Evolutionary conservation across 2,888 invertebrate species (phyloP).

Genomic region (Bhutanitis thaidina): DNA sequence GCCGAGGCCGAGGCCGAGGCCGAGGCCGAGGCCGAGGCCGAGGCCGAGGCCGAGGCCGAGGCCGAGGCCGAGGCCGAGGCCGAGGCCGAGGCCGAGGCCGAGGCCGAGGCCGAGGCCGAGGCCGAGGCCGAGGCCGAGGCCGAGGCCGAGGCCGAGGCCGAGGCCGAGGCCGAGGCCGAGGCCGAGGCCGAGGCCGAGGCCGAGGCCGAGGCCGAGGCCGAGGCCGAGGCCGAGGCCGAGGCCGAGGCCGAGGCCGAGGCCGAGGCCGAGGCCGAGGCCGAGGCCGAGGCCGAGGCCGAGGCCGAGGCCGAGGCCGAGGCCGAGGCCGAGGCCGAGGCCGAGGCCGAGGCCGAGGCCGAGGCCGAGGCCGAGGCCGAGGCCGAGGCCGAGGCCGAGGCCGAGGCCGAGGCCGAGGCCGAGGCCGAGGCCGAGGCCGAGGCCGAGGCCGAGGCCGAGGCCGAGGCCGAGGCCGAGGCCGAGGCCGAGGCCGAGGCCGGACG

Average conservation of each 20-base stretch:
- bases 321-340: constrained; percentile 36
- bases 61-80: constrained; percentile 35
- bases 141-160: constrained; percentile 29
- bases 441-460: constrained; percentile 35
- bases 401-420: constrained; percentile 24
- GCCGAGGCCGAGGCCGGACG: constrained; percentile 29
- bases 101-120: constrained; percentile 34
- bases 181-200: constrained; percentile 22
- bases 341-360: constrained; percentile 20
- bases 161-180: constrained; percentile 36
- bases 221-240: constrained; percentile 35
- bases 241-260: constrained; percentile 24
- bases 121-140: constrained; percentile 28
- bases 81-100: constrained; percentile 25
- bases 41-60: constrained; percentile 29
- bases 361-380: constrained; percentile 31
- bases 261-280: constrained; percentile 31
- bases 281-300: constrained; percentile 32
- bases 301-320: constrained; percentile 27
- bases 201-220: constrained; percentile 30
- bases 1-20: constrained; percentile 35
- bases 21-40: constrained; percentile 22
- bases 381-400: constrained; percentile 35
- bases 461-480: constrained; percentile 26
- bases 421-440: constrained; percentile 28